Percentiles rank a stretch among this genome's conserved stretches.
Conservation (phyloP, 2,113 vertebrate genomes). For the Alexandromys fortis region DNA sequence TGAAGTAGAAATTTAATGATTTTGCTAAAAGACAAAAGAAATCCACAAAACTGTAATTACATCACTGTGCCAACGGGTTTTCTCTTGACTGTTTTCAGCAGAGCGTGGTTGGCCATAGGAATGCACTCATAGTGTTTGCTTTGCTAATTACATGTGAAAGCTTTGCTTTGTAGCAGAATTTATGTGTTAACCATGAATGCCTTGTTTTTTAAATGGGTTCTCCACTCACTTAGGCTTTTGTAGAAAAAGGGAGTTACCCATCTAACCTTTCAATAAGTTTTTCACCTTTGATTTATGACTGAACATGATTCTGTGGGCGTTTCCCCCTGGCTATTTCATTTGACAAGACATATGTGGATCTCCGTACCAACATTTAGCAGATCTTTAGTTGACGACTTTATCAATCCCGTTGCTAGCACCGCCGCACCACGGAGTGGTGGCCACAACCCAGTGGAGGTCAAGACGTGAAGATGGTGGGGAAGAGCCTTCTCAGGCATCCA, state of each 20-base stretch:
- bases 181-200: conserved; percentile 32
- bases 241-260: background rate
- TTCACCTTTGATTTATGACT: conserved; percentile 55
- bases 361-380: conserved; percentile 28
- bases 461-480: conserved; percentile 70
- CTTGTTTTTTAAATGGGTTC: conserved; percentile 49
- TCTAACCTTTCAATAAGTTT: conserved; percentile 23
- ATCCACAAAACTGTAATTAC: background rate
- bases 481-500: conserved; percentile 79
- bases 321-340: conserved; percentile 49
- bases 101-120: background rate
- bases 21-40: background rate
- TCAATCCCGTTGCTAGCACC: conserved; percentile 48
- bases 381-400: conserved; percentile 70
- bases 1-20: conserved; percentile 39
- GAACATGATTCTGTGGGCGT: conserved; percentile 24
- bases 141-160: background rate
- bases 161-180: conserved; percentile 43
- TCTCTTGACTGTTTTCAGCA: conserved; percentile 37
- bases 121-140: background rate
- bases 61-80: conserved; percentile 31
- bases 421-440: conserved; percentile 31
- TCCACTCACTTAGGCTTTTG: conserved; percentile 23
- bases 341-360: conserved; percentile 47
- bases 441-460: conserved; percentile 57